Conservation (phyloP, 2,797 vertebrate species). For the Otus scops region DNA sequence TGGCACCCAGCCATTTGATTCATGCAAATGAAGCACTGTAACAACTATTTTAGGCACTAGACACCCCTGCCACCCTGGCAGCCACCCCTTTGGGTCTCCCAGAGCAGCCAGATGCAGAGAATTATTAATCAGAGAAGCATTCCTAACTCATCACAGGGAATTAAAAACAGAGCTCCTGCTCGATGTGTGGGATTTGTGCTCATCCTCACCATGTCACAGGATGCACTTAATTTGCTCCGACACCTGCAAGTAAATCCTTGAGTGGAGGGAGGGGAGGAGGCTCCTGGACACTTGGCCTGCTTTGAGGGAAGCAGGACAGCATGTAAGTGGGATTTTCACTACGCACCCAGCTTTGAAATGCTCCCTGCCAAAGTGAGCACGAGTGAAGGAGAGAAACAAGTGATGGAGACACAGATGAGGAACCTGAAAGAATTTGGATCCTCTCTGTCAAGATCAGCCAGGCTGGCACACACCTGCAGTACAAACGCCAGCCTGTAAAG, state of each 20-base stretch:
- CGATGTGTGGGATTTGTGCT: background rate
- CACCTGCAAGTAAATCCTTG: background rate
- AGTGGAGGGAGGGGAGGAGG: background rate
- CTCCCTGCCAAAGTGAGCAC: fast-evolving
- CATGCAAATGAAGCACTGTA: background rate
- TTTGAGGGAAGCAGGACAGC: background rate
- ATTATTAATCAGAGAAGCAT: background rate
- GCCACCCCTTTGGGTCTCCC: background rate
- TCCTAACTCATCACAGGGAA: background rate
- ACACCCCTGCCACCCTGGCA: background rate
- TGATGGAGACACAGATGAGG: background rate
- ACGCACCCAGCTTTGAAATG: background rate
- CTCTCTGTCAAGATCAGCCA: background rate
- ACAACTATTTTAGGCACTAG: background rate
- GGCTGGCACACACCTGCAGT: background rate
- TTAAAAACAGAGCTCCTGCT: background rate
- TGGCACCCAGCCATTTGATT: background rate
- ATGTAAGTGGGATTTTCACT: fast-evolving
- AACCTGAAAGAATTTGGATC: background rate
- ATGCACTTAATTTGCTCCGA: background rate
- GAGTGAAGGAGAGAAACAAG: background rate
- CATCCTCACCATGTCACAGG: background rate
- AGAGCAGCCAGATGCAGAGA: background rate
- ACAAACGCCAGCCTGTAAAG: background rate
- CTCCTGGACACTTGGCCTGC: background rate